Evolutionary conservation across 2,888 invertebrate genomes (phyloP).

Genomic region (Shargacucullia verbasci): DNA sequence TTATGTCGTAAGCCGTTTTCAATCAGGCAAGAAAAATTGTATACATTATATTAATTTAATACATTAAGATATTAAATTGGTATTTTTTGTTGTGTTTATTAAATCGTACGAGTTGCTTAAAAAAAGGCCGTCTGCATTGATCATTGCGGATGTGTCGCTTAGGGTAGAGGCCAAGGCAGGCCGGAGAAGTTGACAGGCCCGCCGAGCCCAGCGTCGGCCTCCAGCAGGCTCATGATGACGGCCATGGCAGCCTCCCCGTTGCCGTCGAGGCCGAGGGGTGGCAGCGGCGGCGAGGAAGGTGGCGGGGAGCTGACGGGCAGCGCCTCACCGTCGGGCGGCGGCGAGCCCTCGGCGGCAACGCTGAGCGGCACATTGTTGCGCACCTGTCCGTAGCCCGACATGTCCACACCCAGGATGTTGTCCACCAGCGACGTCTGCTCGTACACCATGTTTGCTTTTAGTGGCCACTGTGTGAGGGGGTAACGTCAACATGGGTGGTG

Average conservation of each 20-base stretch:
- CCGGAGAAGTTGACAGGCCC: conserved; percentile 96
- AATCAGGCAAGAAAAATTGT: no score
- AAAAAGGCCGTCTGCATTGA: no score
- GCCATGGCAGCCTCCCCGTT: conserved; percentile 97
- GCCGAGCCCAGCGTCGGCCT: conserved; percentile 96
- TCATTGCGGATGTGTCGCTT: neutral
- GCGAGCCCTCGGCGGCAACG: conserved; percentile 63
- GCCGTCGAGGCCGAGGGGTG: conserved; percentile 89
- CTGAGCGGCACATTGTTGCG: conserved; percentile 79
- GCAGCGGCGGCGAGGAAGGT: conserved; percentile 67
- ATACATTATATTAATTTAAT: no score
- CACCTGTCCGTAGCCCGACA: conserved; percentile 60
- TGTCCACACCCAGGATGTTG: conserved; percentile 67
- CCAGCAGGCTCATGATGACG: conserved; percentile 96
- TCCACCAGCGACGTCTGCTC: conserved; percentile 70
- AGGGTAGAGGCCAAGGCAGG: conserved; percentile 95
- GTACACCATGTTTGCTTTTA: conserved; percentile 47
- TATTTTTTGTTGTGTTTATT: no score
- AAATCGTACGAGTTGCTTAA: no score
- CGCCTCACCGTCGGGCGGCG: conserved; percentile 70
- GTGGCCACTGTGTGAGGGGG: conserved; percentile 47
- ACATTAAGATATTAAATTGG: no score
- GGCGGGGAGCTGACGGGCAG: conserved; percentile 51
- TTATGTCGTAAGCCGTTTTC: no score
- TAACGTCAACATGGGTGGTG: conserved; percentile 10